These are phyloP conservation scores for Carlito syrichta DNA, from an alignment of 2,113 vertebrate genomes.

Conservation along the genomic window DNA sequence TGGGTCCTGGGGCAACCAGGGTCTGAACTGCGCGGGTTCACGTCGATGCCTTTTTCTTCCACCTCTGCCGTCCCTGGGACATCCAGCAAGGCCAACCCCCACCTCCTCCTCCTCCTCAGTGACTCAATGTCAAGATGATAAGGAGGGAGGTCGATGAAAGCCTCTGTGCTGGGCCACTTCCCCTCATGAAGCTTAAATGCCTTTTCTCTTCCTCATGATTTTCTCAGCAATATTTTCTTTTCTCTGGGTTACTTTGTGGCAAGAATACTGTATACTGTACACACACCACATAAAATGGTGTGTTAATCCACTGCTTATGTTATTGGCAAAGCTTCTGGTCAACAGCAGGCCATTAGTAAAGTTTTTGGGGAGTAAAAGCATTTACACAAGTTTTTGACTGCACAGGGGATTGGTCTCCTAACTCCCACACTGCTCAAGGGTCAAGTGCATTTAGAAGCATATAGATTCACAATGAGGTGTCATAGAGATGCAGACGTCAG, in stretches of 20 bases:
- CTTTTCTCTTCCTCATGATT: neutral
- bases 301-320: neutral
- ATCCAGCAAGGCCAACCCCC: neutral
- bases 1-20: neutral
- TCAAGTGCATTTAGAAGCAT: neutral
- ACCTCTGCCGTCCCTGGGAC: neutral
- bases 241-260: neutral
- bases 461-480: neutral
- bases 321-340: neutral
- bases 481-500: neutral
- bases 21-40: neutral
- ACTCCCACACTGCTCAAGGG: neutral
- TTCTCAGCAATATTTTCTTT: neutral
- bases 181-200: neutral
- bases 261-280: neutral
- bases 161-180: neutral
- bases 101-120: neutral
- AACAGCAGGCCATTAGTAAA: neutral
- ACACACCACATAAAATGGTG: neutral
- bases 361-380: neutral
- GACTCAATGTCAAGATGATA: neutral
- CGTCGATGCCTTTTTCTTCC: neutral
- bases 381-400: neutral
- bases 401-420: neutral
- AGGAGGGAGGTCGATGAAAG: neutral